Evolutionary conservation across 2,888 invertebrate species (phyloP), one percentile per base, ranked within the genome.

Genomic region (Drosophila infuscata): DNA sequence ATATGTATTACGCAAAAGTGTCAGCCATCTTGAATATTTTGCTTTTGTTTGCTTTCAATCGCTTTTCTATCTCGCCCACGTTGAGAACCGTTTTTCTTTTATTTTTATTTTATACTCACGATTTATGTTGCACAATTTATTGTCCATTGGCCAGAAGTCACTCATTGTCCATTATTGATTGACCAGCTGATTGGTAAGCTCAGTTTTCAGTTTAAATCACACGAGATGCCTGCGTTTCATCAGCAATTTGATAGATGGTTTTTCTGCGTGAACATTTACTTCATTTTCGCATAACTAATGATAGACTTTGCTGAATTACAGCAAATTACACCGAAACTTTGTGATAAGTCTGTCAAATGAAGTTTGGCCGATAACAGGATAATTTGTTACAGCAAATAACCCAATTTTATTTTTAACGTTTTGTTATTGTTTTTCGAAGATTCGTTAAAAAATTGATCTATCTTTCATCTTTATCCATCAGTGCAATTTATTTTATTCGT

Each of bases 11-110:
- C 74, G 62, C 74, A 77, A 69, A 71, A 38, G 15, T 79, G 91
- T 89, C 91, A 76, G 92, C 91, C 91, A 91, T 91, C 92, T 91
- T 91, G 91, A 90, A 91, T 88, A 90, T 91, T 71, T 70, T 57
- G 74, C 67, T 70, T 75, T 77, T 75, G 78, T 74, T 71, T 74
- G 75, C 74, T 41, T 61, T 80, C 68, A 78, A 67, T 68, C 62
- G 80, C 52, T 64, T 69, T 64, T 61, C 80, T 56, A 70, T 75
- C 49, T 57, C 56, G 33, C 4, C 41, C 41, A 57, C 41, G 57
- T 41, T 41, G 41, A 32, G 60, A 25, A 74, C 62, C 53, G 43
- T 43, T 63, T 36, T 33, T n/a, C n/a, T n/a, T 52, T 30, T 57
- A 3, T 41, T 38, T 7, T 53, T 33, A n/a, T 4, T 46, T 15